Percentiles rank a stretch among this genome's conserved stretches.
These are phyloP conservation scores for Ptilodon capucinus DNA, from an alignment of 2,888 invertebrate genomes.

Conservation along the genomic window DNA sequence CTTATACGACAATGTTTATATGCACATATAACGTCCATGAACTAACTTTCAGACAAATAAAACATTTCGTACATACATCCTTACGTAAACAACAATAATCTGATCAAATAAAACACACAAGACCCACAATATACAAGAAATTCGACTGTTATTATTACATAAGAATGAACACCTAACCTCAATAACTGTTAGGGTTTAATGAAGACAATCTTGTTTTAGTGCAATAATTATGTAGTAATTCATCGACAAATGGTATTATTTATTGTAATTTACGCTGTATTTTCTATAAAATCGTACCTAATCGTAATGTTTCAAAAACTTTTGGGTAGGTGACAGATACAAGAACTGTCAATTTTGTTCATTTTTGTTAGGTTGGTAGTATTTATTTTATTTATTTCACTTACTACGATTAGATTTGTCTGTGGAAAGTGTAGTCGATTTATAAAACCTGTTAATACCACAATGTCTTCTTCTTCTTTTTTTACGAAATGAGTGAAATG, in stretches of 20 bases:
- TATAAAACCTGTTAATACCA: too few species aligned
- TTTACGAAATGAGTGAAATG: too few species aligned
- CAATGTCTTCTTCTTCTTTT: too few species aligned
- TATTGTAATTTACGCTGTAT: conserved; percentile 36
- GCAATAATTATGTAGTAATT: conserved; percentile 3
- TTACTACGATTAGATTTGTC: too few species aligned
- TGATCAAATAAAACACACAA: conserved; percentile 10
- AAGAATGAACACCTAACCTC: conserved; percentile 76
- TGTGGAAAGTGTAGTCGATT: background rate
- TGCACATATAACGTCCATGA: conserved; percentile 9
- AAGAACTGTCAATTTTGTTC: conserved; percentile 36
- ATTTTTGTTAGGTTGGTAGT: background rate
- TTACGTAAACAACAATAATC: background rate
- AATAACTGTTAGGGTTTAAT: conserved; percentile 30
- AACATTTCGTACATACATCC: background rate
- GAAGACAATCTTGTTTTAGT: background rate
- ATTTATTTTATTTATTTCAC: too few species aligned
- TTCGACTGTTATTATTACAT: conserved; percentile 76
- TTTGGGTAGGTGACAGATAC: conserved; percentile 44
- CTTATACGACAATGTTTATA: conserved; percentile 26
- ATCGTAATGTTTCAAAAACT: conserved; percentile 43
- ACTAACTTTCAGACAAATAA: background rate
- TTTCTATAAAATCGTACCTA: conserved; percentile 52
- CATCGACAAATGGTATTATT: conserved; percentile 16
- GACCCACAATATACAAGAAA: conserved; percentile 38